Evolutionary conservation across 2,797 vertebrate genomes (phyloP).

Genomic region (Fringilla coelebs): DNA sequence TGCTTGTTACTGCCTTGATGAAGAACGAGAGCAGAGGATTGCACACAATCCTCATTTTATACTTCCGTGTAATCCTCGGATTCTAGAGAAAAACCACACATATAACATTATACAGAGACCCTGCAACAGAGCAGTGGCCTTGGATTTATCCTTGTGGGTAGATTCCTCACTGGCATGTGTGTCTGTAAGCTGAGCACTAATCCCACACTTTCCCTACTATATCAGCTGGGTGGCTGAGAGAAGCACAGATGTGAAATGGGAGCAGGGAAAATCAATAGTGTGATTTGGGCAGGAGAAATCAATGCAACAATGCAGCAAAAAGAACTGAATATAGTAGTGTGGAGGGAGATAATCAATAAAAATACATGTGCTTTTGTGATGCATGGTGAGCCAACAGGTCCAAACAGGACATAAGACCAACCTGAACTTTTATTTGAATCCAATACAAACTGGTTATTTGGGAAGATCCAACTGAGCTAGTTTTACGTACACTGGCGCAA

Average conservation of each 20-base stretch:
- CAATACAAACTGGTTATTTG: not conserved
- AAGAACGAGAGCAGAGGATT: not conserved
- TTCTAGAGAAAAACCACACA: not conserved
- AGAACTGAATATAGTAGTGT: not conserved
- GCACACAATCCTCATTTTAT: not conserved
- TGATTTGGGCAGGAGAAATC: conserved; percentile 34
- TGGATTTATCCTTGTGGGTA: not conserved
- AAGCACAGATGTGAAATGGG: not conserved
- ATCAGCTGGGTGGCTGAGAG: not conserved
- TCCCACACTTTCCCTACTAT: not conserved
- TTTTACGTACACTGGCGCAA: not conserved
- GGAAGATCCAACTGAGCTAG: not conserved
- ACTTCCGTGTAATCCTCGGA: not conserved
- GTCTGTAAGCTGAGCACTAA: not conserved
- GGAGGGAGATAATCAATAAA: not conserved
- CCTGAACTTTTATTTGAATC: not conserved
- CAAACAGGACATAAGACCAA: not conserved
- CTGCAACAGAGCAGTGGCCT: not conserved
- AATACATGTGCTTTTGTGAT: not conserved
- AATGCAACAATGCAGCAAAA: conserved; percentile 20
- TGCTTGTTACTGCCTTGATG: not conserved
- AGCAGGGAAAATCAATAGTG: conserved; percentile 10
- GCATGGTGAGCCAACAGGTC: not conserved
- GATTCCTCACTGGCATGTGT: not conserved
- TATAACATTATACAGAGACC: not conserved